phyloP scores from a whole-genome alignment of 2,113 vertebrate genomes.

The Monarcha castaneiventris region DNA sequence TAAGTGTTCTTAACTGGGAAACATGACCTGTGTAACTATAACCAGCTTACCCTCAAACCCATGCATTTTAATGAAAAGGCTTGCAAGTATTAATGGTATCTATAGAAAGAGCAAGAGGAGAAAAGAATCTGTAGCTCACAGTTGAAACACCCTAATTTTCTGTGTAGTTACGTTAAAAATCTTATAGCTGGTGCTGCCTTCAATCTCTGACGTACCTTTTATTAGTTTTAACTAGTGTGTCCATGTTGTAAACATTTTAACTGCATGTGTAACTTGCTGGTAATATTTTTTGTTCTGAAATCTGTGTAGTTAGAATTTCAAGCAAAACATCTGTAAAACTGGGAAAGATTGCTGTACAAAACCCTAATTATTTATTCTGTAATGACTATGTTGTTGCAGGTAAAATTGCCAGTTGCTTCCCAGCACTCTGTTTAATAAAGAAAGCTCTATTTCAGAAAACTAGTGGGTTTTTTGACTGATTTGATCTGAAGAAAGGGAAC shows the following conservation, averaged over 20 bases:
- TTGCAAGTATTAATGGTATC: neutral
- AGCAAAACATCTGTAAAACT: neutral
- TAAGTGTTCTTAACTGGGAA: slow-evolving; percentile 22
- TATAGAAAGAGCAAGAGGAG: neutral
- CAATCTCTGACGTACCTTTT: neutral
- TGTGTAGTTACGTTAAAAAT: neutral
- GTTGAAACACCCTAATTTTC: neutral
- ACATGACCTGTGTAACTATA: neutral
- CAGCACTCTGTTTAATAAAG: neutral
- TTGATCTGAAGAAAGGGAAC: neutral
- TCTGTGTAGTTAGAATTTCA: neutral
- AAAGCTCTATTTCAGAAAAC: neutral
- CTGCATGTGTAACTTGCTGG: neutral
- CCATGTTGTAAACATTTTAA: neutral
- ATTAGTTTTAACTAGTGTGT: neutral
- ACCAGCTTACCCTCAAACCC: neutral
- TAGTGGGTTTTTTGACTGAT: neutral
- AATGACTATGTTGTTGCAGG: neutral
- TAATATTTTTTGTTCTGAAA: neutral
- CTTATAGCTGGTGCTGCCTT: neutral
- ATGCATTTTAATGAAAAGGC: slow-evolving; percentile 2
- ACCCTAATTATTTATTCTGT: slow-evolving; percentile 6
- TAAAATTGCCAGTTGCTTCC: neutral
- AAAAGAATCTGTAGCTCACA: neutral
- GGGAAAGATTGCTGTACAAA: neutral